Conservation (phyloP, 2,113 vertebrate species). For the Elgaria multicarinata region DNA sequence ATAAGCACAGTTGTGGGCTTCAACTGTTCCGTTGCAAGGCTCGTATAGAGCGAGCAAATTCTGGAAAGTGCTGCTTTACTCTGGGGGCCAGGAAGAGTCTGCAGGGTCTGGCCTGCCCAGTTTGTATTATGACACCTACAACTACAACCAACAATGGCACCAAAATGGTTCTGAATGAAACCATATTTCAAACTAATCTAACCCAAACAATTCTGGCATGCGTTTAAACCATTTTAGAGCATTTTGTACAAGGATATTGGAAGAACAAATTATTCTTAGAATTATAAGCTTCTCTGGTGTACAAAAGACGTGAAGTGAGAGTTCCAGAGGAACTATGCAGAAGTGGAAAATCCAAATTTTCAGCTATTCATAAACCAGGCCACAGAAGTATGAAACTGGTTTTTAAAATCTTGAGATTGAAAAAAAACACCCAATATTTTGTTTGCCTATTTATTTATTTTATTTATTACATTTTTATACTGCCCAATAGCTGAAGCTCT, state of each 20-base stretch:
- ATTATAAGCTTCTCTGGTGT: neutral
- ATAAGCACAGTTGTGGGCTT: conserved; percentile 1
- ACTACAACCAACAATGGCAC: neutral
- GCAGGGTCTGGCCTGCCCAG: neutral
- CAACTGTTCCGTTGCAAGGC: neutral
- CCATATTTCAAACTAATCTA: neutral
- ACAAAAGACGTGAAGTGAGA: neutral
- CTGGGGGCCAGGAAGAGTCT: too few species aligned
- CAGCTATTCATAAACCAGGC: neutral
- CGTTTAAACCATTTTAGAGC: neutral
- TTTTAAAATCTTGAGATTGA: neutral
- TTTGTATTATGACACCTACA: neutral
- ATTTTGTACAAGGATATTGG: neutral
- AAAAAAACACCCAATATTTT: neutral
- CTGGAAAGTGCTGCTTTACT: neutral
- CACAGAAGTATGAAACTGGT: neutral
- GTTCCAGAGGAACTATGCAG: neutral
- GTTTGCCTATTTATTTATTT: too few species aligned
- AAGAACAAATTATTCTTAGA: conserved; percentile 20
- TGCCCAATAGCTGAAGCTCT: too few species aligned
- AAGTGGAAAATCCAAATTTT: neutral
- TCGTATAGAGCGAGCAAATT: neutral
- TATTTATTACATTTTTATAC: too few species aligned
- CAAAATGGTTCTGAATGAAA: conserved; percentile 8
- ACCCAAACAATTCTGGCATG: conserved; percentile 7